These are phyloP conservation scores for Ethmia dodecea DNA, from an alignment of 2,888 invertebrate genomes.

Conservation along the genomic window DNA sequence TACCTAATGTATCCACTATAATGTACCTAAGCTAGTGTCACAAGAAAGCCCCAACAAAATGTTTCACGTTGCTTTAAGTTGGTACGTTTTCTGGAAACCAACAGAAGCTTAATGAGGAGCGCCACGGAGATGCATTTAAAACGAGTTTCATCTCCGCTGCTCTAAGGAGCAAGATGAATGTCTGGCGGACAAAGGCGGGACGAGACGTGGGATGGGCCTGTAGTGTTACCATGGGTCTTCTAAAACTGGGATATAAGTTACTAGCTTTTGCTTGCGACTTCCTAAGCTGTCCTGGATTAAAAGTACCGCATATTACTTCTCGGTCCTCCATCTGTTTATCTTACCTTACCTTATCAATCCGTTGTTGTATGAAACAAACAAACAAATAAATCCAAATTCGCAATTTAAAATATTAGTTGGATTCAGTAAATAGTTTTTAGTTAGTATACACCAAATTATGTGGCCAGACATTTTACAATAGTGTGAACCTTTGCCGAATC, in stretches of 20 bases:
- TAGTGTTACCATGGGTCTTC: background rate
- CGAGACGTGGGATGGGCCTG: constrained; percentile 10
- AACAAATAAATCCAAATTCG: too few species aligned
- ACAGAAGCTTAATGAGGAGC: constrained; percentile 16
- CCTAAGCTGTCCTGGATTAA: background rate
- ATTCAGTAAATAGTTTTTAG: too few species aligned
- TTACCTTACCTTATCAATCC: background rate
- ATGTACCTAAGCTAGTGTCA: too few species aligned
- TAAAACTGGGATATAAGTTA: background rate
- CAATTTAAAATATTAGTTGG: too few species aligned
- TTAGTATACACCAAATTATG: too few species aligned
- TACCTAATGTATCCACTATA: too few species aligned
- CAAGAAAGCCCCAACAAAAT: too few species aligned
- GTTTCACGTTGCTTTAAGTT: too few species aligned
- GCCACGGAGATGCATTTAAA: constrained; percentile 21
- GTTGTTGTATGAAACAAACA: too few species aligned
- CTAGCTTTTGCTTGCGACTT: background rate
- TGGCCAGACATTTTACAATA: too few species aligned
- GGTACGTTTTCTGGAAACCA: too few species aligned
- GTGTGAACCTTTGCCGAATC: too few species aligned
- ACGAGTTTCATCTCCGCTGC: constrained; percentile 19
- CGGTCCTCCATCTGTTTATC: background rate
- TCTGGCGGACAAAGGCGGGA: constrained; percentile 18
- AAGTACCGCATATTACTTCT: background rate
- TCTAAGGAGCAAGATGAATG: constrained; percentile 20